Evolutionary conservation across 2,888 invertebrate genomes (phyloP), one percentile per base, ranked within the genome.

Genomic region (Sesamia inferens): DNA sequence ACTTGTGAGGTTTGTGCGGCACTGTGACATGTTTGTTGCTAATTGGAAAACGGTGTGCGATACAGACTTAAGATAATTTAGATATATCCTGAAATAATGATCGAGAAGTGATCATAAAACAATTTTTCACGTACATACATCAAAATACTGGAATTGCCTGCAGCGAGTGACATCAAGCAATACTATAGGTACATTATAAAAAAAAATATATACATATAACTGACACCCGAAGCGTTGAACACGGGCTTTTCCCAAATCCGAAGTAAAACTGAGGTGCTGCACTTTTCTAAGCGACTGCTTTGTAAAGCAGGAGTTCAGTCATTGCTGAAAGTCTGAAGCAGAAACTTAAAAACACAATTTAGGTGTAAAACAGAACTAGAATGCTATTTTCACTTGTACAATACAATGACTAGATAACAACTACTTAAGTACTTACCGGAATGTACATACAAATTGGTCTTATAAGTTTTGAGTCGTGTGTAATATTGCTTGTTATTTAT

Each of bases 41-140:
- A 65, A 73, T 71, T 71, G 76, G 73, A 79, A 78, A 80, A 78
- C 76, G 51, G 65, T 58, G 44, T 19, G 68, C 57, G 64, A 55
- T 64, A 61, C 58, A 74, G 69, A 75, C 31, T 67, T 68, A 39
- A 65, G 55, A 74, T 79, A 14, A 16, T 54, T 24, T 78, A 80
- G 73, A 78, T 54, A 62, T 72, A 57, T 78, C 19, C 19, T 47
- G 55, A 68, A 57, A 57, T 68, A 19, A 22, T 77, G 13, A 39
- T 51, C 6, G 24, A 51, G 5, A 44, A 14, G 14, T 22, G 4
- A 22, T 19, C 13, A 13, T n/a, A 48, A 24, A 47, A 44, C 22
- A 51, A 44, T 8, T 48, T 11, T 48, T 31, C 16, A 13, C 2
- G 31, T 31, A 31, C 31, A 31, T 31, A 31, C 31, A 31, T 31